Conservation (phyloP, 1,140 invertebrate species). For the Heliothis subflexa region DNA sequence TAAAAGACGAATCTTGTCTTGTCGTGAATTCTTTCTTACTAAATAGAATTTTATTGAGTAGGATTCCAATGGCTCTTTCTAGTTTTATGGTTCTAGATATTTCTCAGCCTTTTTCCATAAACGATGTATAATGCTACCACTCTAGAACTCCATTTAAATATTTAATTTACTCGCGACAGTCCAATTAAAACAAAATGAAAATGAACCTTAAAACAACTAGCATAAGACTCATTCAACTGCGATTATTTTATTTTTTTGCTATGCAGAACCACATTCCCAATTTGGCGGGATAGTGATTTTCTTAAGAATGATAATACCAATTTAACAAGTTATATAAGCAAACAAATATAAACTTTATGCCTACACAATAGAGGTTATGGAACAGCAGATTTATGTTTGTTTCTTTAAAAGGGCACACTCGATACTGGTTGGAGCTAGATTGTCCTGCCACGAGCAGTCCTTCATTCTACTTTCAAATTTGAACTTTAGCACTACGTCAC, state of each 20-base stretch:
- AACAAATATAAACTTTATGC: conserved; percentile 35
- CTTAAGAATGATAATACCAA: conserved; percentile 52
- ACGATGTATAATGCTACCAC: conserved; percentile 2
- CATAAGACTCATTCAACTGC: conserved; percentile 44
- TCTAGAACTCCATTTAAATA: conserved; percentile 28
- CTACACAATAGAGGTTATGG: conserved; percentile 9
- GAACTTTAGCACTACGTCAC: conserved; percentile 2
- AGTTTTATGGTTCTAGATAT: conserved; percentile 4
- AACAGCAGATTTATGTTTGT: conserved; percentile 14
- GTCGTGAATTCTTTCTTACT: not conserved
- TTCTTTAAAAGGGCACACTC: conserved; percentile 59
- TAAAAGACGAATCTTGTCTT: too few relatives aligned
- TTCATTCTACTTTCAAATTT: conserved; percentile 42
- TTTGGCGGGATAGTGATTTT: conserved; percentile 64
- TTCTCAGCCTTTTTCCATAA: not conserved
- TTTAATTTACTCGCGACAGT: conserved; percentile 19
- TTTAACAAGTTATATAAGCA: conserved; percentile 1
- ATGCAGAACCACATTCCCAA: conserved; percentile 57
- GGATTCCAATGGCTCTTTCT: conserved; percentile 4
- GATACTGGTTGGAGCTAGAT: conserved; percentile 63
- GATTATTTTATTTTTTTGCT: conserved; percentile 49
- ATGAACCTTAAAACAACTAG: conserved; percentile 41
- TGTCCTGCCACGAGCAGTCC: conserved; percentile 59
- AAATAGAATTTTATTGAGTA: not conserved
- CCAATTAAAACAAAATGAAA: not conserved